These are phyloP conservation scores for Ardeotis arabs DNA, from an alignment of 2,113 vertebrate species.

Conservation along the genomic window DNA sequence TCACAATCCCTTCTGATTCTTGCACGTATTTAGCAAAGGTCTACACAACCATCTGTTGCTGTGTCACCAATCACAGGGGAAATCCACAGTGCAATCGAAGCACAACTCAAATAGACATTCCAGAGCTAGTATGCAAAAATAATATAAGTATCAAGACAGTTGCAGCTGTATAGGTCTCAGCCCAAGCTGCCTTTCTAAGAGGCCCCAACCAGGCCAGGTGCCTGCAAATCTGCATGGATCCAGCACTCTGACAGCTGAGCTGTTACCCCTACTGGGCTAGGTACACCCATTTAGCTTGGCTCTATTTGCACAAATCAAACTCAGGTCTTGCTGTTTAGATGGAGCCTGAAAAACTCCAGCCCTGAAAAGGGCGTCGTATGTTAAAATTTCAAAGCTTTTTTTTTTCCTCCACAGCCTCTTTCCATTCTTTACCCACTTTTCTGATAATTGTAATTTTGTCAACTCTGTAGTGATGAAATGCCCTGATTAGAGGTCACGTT, in stretches of 20 bases:
- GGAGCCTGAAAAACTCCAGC: neutral
- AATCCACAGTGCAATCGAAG: neutral
- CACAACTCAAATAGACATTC: neutral
- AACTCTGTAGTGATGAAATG: neutral
- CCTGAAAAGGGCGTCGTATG: neutral
- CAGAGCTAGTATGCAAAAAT: neutral
- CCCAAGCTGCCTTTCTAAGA: neutral
- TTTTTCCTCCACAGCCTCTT: neutral
- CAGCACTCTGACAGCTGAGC: neutral
- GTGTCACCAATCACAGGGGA: neutral
- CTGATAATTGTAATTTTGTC: neutral
- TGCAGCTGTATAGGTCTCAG: neutral
- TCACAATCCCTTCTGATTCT: neutral
- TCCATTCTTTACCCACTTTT: neutral
- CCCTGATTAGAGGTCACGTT: neutral
- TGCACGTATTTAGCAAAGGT: neutral
- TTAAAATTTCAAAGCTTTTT: neutral
- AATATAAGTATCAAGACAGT: rapidly evolving
- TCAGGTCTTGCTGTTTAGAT: neutral
- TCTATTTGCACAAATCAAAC: neutral
- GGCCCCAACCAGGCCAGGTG: neutral
- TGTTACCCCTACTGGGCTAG: neutral
- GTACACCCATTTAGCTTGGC: neutral
- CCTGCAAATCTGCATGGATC: neutral
- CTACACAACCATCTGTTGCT: neutral